phyloP scores from a whole-genome alignment of 2,113 vertebrate genomes.

The Pteruthius melanotis region DNA sequence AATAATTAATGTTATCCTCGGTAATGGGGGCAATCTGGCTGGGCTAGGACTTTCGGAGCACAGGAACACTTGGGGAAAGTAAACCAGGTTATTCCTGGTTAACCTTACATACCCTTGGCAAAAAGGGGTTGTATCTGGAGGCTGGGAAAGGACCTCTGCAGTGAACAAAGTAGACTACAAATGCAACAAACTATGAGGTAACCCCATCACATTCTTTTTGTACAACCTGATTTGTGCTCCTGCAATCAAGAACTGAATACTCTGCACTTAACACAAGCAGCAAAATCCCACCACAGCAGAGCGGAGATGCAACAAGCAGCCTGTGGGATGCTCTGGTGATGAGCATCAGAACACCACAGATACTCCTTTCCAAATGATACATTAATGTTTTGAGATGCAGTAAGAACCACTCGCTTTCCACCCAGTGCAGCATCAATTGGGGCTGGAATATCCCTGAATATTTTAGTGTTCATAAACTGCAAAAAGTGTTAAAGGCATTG shows the following conservation, averaged over 20 bases:
- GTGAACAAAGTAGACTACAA: fast-evolving
- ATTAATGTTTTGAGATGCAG: background rate
- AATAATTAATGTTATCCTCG: background rate
- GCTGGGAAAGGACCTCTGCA: background rate
- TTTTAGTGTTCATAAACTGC: background rate
- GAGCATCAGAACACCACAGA: background rate
- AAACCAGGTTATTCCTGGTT: background rate
- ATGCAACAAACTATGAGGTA: background rate
- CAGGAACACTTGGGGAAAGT: background rate
- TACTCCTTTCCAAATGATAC: background rate
- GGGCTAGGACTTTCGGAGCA: background rate
- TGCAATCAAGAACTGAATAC: background rate
- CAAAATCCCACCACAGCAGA: background rate
- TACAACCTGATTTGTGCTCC: background rate
- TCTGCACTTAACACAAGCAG: background rate
- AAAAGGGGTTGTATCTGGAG: background rate
- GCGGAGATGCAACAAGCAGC: background rate
- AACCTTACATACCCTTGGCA: background rate
- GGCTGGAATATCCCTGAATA: background rate
- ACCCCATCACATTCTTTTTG: background rate
- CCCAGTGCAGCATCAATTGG: background rate
- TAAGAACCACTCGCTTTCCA: background rate
- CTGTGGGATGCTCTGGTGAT: background rate
- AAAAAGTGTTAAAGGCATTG: background rate
- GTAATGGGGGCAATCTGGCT: background rate